Conservation (phyloP, 2,113 vertebrate species). For the Phalacrocorax pelagicus region DNA sequence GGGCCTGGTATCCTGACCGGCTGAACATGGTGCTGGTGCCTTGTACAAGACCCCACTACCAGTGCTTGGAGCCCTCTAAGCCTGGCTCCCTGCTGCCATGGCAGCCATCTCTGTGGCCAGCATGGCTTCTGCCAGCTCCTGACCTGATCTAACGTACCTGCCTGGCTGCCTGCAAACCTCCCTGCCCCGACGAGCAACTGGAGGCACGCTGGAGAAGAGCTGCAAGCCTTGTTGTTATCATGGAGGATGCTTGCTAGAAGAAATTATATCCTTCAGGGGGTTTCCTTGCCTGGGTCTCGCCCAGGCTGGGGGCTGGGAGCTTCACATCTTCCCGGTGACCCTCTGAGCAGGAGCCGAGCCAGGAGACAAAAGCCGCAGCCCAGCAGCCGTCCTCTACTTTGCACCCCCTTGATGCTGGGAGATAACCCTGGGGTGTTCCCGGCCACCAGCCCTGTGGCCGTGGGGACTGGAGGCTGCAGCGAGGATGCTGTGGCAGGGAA, state of each 20-base stretch:
- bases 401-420: not conserved
- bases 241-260: not conserved
- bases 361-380: not conserved
- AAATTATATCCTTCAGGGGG: not conserved
- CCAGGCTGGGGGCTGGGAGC: not conserved
- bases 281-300: not conserved
- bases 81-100: rapidly evolving
- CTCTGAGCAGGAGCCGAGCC: not conserved
- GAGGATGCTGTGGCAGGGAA: not conserved
- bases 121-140: not conserved
- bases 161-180: not conserved
- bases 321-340: not conserved
- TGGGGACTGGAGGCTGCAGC: rapidly evolving
- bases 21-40: constrained; percentile 69
- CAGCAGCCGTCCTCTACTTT: rapidly evolving
- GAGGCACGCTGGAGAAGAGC: rapidly evolving
- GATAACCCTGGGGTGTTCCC: not conserved
- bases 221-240: not conserved
- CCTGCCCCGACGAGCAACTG: rapidly evolving
- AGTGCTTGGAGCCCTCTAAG: not conserved
- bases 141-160: rapidly evolving
- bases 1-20: constrained; percentile 71
- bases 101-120: not conserved
- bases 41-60: rapidly evolving
- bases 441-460: not conserved